Evolutionary conservation across 2,888 invertebrate genomes (phyloP), one percentile per base, ranked within the genome.

Genomic region (Calliopum simillimum): DNA sequence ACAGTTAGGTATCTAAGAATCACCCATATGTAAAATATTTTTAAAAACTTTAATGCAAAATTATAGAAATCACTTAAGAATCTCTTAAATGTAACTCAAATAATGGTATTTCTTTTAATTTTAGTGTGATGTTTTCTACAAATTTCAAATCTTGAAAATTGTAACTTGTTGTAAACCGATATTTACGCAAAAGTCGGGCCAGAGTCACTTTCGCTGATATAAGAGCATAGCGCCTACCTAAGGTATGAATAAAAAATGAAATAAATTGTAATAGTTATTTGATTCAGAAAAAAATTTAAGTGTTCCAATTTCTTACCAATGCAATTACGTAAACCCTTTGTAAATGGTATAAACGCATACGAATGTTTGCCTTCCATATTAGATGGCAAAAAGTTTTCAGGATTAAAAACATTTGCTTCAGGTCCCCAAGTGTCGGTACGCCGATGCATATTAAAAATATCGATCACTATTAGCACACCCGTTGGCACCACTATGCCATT

Each of bases 281-380:
- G n/a, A n/a, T 49, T 58, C n/a, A n/a, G n/a, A n/a, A n/a, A n/a
- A n/a, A n/a, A 6, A 13, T 0, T 13, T n/a, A 2, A 58, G 2
- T 11, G 16, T 5, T 59, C 44, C 33, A 46, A 3, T 23, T n/a
- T 6, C 58, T 19, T 73, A 82, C 84, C 84, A 72, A 85, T 85
- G 58, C 85, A 85, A 68, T 82, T 85, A 12, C 86, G 74, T 14
- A 82, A 75, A 2, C 86, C 86, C 67, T 84, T 84, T n/a, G 83
- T 81, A 43, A 86, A 86, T 2, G 86, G 86, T 71, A 85, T 81
- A 71, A 77, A 86, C 0, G 84, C 80, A 58, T 81, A 85, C 0
- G 86, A 79, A 75, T 86, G 86, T 14, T 81, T 82, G 14, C 73
- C 79, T n/a, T 76, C 78, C 58, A 82, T 74, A 70, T 83, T 80